phyloP scores from a whole-genome alignment of 1,140 invertebrate genomes.

The Bombus confusus region DNA sequence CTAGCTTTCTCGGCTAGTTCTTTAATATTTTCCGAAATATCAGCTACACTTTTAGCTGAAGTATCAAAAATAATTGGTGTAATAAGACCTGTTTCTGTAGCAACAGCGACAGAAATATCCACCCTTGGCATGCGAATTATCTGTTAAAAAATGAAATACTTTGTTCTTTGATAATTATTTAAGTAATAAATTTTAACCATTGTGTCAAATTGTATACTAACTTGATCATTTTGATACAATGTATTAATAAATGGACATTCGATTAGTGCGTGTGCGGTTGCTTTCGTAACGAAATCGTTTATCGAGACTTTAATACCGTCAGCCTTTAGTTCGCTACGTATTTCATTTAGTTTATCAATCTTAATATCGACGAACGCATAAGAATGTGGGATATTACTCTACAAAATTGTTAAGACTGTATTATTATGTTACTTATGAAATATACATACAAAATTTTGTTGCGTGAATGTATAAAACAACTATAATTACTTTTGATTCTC shows the following conservation, averaged over 20 bases:
- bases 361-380: conserved; percentile 94
- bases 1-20: conserved; percentile 94
- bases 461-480: not conserved
- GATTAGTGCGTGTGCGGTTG: conserved; percentile 93
- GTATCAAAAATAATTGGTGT: conserved; percentile 99
- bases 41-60: conserved; percentile 93
- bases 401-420: conserved; percentile 22
- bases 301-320: conserved; percentile 93
- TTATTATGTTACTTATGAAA: conserved; percentile 4
- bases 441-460: conserved; percentile 15
- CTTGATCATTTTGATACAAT: conserved; percentile 75
- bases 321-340: conserved; percentile 87
- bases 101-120: conserved; percentile 98
- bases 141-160: conserved; percentile 75
- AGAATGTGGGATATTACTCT: conserved; percentile 95
- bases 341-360: conserved; percentile 86
- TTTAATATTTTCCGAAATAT: conserved; percentile 93
- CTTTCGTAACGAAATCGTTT: conserved; percentile 99
- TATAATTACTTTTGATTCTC: conserved; percentile 91
- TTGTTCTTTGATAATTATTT: not conserved
- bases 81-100: conserved; percentile 96
- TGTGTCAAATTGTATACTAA: conserved; percentile 13
- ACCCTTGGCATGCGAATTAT: conserved; percentile 87
- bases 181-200: not conserved
- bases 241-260: conserved; percentile 96